Base-by-base conservation (phyloP, 2,113 vertebrate genomes). In the Dendrocopos noguchii region DNA sequence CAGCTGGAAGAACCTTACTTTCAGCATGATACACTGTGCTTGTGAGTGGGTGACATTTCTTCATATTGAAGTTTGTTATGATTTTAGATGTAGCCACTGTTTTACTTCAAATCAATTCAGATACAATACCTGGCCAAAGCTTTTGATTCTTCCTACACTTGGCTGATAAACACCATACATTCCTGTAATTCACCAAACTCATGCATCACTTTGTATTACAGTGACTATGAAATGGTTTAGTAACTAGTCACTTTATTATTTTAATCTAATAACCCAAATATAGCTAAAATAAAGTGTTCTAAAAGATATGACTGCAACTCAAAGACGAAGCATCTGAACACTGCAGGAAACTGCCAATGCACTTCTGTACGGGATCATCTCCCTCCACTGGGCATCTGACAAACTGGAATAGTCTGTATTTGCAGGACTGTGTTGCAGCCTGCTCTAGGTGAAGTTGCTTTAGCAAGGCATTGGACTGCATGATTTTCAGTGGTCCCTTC, bases 201-300 rank as follows among this genome's bases (percentile, higher is more conserved):
- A n/a, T n/a, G 17, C 3, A 47, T 59, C 19, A 7, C 7, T 83
- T 80, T 1, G 0, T 0, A 0, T 47, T 55, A 25, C 53, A 66
- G 12, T 79, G 66, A 65, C 31, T 59, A 34, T 31, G 39, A 76
- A 76, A 19, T 57, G 31, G 6, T 83, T 90, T 67, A 20, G n/a
- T 57, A 27, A 47, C 17, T 25, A 31, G 16, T 53, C 12, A 16
- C 10, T 83, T 80, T 29, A 18, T 80, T 84, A 31, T 71, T 91
- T 93, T 84, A 63, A 50, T 89, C 24, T 25, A 34, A 68, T 79
- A 74, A 42, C 87, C 9, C 6, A 47, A 55, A 47, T 44, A 29
- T 11, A 34, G 19, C 19, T 12, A 76, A 92, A 70, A 31, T 7
- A 44, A 70, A 70, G 6, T 46, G 24, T 77, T 80, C n/a, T 60